These are phyloP conservation scores for Colletes latitarsis DNA, from an alignment of 1,140 invertebrate genomes.

Conservation along the genomic window DNA sequence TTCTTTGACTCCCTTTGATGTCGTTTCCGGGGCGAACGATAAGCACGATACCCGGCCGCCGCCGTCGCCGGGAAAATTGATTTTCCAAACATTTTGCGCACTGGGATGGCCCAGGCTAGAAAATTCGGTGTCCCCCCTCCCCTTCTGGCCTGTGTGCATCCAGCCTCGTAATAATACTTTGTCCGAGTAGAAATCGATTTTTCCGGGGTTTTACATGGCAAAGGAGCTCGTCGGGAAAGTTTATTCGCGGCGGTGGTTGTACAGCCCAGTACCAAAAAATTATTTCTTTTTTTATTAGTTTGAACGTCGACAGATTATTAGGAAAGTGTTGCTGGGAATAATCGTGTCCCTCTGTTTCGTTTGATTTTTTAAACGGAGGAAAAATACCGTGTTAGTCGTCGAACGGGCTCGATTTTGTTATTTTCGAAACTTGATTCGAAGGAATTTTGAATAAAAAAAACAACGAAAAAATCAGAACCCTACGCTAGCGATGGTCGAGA, in stretches of 20 bases:
- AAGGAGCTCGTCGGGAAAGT: neutral
- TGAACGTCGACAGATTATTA: too few species aligned
- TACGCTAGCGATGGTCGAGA: neutral
- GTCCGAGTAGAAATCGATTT: slow-evolving; percentile 31
- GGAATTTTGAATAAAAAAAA: neutral
- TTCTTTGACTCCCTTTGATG: slow-evolving; percentile 34
- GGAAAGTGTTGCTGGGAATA: too few species aligned
- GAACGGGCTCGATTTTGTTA: too few species aligned
- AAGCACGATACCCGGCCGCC: slow-evolving; percentile 10
- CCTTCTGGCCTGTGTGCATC: too few species aligned
- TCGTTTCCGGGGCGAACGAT: slow-evolving; percentile 29
- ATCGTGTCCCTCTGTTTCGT: too few species aligned
- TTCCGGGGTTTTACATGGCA: neutral
- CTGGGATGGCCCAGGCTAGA: neutral
- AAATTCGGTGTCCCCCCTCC: too few species aligned
- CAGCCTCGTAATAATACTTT: slow-evolving; percentile 24
- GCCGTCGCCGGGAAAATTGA: slow-evolving; percentile 12
- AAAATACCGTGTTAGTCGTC: too few species aligned
- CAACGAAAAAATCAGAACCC: neutral
- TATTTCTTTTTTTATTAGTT: too few species aligned
- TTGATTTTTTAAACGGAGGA: too few species aligned
- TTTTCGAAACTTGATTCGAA: neutral
- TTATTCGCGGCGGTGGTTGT: neutral
- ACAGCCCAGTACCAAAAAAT: neutral
- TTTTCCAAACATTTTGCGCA: slow-evolving; percentile 33